Evolutionary conservation across 2,888 invertebrate genomes (phyloP).

Genomic region (Pardosa pseudoannulata): DNA sequence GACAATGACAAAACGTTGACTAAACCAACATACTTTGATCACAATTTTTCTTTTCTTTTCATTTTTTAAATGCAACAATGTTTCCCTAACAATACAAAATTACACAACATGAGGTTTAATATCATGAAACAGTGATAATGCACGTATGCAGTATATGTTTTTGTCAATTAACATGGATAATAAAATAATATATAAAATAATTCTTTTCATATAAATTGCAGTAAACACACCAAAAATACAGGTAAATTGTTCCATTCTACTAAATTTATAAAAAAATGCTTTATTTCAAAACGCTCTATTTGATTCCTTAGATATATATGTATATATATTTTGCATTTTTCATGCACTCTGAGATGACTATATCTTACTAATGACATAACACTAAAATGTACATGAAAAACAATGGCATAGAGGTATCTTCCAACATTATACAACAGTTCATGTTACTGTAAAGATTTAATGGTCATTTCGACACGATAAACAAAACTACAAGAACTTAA

Average conservation of each 20-base stretch:
- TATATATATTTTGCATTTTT: not conserved
- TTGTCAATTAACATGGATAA: constrained; percentile 44
- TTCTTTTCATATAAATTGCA: constrained; percentile 40
- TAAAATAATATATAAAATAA: constrained; percentile 67
- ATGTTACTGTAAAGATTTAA: not conserved
- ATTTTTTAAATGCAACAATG: constrained; percentile 64
- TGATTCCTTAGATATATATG: not conserved
- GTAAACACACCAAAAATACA: constrained; percentile 49
- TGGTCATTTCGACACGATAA: not conserved
- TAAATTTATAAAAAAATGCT: constrained; percentile 30
- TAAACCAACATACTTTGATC: constrained; percentile 58
- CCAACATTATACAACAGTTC: not conserved
- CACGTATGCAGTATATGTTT: constrained; percentile 20
- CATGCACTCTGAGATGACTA: not conserved
- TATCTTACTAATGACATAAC: constrained; percentile 2
- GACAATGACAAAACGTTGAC: constrained; percentile 56
- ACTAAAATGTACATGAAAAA: not conserved
- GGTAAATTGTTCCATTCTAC: constrained; percentile 36
- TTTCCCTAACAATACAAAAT: constrained; percentile 50
- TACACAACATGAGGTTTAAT: constrained; percentile 36
- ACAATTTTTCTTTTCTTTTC: too few relatives aligned
- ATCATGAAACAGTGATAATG: constrained; percentile 40
- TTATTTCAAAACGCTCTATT: not conserved
- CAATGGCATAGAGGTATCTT: not conserved
- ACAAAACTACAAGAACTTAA: not conserved